Conservation (phyloP, 2,888 invertebrate genomes). For the Nemapogon koenigi region DNA sequence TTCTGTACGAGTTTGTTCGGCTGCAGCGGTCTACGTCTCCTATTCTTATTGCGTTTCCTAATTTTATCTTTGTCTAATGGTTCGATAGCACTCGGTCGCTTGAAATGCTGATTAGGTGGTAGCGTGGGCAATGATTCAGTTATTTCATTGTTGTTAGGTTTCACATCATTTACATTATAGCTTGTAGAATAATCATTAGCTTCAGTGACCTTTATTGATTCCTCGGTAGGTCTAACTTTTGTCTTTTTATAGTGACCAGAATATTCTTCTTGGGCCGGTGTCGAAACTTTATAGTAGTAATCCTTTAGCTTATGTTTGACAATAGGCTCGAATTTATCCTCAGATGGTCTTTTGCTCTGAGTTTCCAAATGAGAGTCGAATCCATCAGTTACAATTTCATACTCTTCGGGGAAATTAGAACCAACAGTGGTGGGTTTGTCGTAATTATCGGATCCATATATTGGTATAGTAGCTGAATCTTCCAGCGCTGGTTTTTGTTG, state of each 20-base stretch:
- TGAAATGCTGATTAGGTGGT: slow-evolving; percentile 53
- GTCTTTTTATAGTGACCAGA: slow-evolving; percentile 32
- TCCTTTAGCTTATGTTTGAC: slow-evolving; percentile 50
- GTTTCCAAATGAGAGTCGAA: slow-evolving; percentile 48
- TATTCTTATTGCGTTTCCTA: slow-evolving; percentile 50
- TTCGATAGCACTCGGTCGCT: slow-evolving; percentile 33
- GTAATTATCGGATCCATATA: slow-evolving; percentile 30
- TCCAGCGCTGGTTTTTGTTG: slow-evolving; percentile 25
- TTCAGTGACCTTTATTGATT: slow-evolving; percentile 14
- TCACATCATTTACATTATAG: neutral
- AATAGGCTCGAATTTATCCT: slow-evolving; percentile 54
- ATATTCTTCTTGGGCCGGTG: slow-evolving; percentile 40
- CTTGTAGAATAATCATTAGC: slow-evolving; percentile 18
- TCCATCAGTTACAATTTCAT: slow-evolving; percentile 48
- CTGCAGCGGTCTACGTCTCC: slow-evolving; percentile 48
- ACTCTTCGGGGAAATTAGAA: slow-evolving; percentile 42
- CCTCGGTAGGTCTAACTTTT: slow-evolving; percentile 38
- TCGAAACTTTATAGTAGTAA: slow-evolving; percentile 53
- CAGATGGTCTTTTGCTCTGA: slow-evolving; percentile 52
- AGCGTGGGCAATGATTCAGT: slow-evolving; percentile 46
- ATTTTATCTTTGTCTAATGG: slow-evolving; percentile 40
- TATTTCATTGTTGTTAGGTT: slow-evolving; percentile 30
- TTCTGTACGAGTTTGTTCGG: slow-evolving; percentile 32
- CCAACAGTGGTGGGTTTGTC: slow-evolving; percentile 33
- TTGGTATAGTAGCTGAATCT: slow-evolving; percentile 24